A percentile compares a stretch with the other conserved stretches of the same genome.
Evolutionary conservation across 2,113 vertebrate genomes (phyloP).

Genomic region (Malaclemys terrapin): DNA sequence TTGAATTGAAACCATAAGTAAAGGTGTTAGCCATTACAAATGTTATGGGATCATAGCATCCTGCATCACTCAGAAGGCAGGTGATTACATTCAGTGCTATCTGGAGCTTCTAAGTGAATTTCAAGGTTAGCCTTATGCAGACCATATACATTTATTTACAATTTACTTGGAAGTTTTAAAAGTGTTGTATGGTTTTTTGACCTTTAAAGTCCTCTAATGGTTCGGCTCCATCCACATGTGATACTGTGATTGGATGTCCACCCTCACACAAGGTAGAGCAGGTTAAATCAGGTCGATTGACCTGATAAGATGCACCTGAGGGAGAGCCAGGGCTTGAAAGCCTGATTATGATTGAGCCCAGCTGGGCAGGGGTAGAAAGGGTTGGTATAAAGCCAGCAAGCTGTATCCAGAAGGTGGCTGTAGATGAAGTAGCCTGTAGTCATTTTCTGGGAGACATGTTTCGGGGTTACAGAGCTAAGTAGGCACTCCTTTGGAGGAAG

Average conservation of each 20-base stretch:
- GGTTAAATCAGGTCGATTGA: neutral
- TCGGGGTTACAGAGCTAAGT: neutral
- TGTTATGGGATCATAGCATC: neutral
- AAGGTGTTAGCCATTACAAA: neutral
- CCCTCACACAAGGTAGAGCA: neutral
- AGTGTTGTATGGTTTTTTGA: neutral
- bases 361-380: neutral
- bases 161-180: neutral
- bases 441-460: no score
- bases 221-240: neutral
- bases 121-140: neutral
- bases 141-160: neutral
- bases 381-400: neutral
- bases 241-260: neutral
- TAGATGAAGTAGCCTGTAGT: neutral
- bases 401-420: neutral
- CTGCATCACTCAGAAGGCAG: neutral
- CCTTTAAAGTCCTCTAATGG: neutral
- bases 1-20: neutral
- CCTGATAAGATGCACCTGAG: neutral
- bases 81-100: neutral
- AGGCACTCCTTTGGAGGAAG: neutral
- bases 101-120: neutral
- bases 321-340: neutral
- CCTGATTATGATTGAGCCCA: neutral